Base-by-base conservation (phyloP, 1,140 invertebrate species). In the Lucilia sericata region DNA sequence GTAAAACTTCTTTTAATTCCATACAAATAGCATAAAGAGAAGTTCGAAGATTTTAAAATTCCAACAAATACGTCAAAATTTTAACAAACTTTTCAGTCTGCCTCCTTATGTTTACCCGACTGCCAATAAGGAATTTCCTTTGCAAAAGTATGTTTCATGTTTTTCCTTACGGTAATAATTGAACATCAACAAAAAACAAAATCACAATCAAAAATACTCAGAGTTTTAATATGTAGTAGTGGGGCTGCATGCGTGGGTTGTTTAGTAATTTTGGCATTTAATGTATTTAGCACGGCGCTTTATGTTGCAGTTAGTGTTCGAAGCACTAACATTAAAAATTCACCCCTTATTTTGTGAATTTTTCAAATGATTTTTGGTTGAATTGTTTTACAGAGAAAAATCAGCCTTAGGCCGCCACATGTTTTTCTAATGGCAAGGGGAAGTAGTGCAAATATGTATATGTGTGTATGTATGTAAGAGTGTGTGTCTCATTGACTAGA, bases 351-450 rank as follows among this genome's bases (percentile, higher is more conserved):
- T 70, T 7, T 70, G 5, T 70, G 19, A 25, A 21, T 30, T 17
- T 60, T 70, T 70, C n/a, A 70, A 2, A 7, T n/a, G 5, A 60
- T 60, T 60, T 60, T 60, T 60, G 55, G 5, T 70, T 70, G 65
- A 12, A 19, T 70, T 70, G 10, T 25, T 21, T 25, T 21, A 70
- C 17, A 70, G 65, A 70, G 65, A 70, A 70, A 70, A 70, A 19
- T 21, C n/a, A 21, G 76, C 76, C 76, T 80, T 25, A 49, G 76
- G 76, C 76, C 21, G 76, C n/a, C 76, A 80, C 76, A 49, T 80
- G 76, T 49, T 49, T 21, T 70, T 42, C 42, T n/a, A 14, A 2
- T 17, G 14, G 13, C n/a, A 60, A 7, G 42, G 42, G 42, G 14
- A n/a, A 60, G 36, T 42, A 13, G 3, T 78, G 36, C 10, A 75